Evolutionary conservation across 2,797 vertebrate genomes (phyloP), one percentile per base, ranked within the genome.

Genomic region (Xiphorhynchus erythropygius): DNA sequence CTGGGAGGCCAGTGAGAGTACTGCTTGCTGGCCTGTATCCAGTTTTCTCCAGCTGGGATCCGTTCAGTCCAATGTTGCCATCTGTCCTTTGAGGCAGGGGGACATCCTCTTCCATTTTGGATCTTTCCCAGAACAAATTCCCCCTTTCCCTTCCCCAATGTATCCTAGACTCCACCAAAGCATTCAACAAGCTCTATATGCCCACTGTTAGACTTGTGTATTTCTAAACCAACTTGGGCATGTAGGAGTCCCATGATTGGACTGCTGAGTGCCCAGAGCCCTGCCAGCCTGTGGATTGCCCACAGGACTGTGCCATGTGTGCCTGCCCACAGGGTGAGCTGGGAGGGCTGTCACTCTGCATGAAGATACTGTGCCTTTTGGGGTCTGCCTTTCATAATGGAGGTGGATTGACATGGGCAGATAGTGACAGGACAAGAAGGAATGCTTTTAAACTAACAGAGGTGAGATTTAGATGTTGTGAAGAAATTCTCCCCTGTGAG

Each of bases 41-140:
- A 97, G 89, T 89, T 95, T 79, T 80, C 75, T 94, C 97, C 97
- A 97, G 96, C 97, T 97, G 96, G 95, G 95, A 95, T 93, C 52
- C 68, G 59, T 73, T 91, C 87, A 95, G 92, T 88, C 93, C 95
- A 94, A 93, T 4, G 74, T 94, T 94, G 85, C 97, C 97, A 98
- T 97, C 97, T 97, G 97, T 96, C 96, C 91, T 95, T 82, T 33
- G 67, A 92, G 88, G 90, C 65, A 93, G 91, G 78, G 83, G 81
- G 71, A 68, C 86, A 79, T 88, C 93, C 90, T 97, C 53, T 92
- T 87, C 86, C 94, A 87, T 87, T 93, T 63, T 44, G 17, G 89
- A 88, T 56, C 60, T 67, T 60, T 74, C 82, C 87, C 90, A 86
- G 79, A 87, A 90, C 57, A 90, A 47, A 8, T 55, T 90, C 88